Percentiles rank a stretch among this genome's conserved stretches.
Conservation (phyloP, 2,888 invertebrate genomes). For the Byasa hedistus region DNA sequence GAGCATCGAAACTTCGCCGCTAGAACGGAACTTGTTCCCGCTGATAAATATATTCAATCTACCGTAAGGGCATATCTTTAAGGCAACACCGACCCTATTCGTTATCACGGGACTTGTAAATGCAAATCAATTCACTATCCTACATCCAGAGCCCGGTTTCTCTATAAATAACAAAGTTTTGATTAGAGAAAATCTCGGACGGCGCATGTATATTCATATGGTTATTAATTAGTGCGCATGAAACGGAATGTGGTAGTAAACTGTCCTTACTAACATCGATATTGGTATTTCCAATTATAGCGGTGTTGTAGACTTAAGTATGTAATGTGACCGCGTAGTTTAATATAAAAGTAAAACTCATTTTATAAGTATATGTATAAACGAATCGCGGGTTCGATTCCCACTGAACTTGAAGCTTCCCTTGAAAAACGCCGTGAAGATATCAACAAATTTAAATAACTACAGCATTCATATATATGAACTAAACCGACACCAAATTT, state of each 20-base stretch:
- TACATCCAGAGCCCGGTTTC: conserved; percentile 38
- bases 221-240: conserved; percentile 59
- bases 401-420: too few relatives aligned
- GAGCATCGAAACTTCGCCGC: conserved; percentile 21
- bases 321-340: conserved; percentile 7
- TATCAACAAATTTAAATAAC: too few relatives aligned
- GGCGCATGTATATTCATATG: conserved; percentile 69
- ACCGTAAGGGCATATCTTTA: conserved; percentile 44
- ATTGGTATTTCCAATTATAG: conserved; percentile 30
- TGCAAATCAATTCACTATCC: conserved; percentile 60
- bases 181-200: conserved; percentile 64
- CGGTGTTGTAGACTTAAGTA: conserved; percentile 6
- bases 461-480: too few relatives aligned
- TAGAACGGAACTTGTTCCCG: conserved; percentile 22
- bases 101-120: conserved; percentile 57
- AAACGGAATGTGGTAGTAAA: conserved; percentile 29
- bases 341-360: neutral
- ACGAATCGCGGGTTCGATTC: too few relatives aligned
- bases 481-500: too few relatives aligned
- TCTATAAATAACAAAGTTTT: conserved; percentile 74
- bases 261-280: conserved; percentile 29
- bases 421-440: too few relatives aligned
- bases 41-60: conserved; percentile 38
- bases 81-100: conserved; percentile 49
- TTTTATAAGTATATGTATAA: too few relatives aligned